Evolutionary conservation across 2,888 invertebrate species (phyloP), one percentile per base, ranked within the genome.

Genomic region (Strigamia transsilvanica): DNA sequence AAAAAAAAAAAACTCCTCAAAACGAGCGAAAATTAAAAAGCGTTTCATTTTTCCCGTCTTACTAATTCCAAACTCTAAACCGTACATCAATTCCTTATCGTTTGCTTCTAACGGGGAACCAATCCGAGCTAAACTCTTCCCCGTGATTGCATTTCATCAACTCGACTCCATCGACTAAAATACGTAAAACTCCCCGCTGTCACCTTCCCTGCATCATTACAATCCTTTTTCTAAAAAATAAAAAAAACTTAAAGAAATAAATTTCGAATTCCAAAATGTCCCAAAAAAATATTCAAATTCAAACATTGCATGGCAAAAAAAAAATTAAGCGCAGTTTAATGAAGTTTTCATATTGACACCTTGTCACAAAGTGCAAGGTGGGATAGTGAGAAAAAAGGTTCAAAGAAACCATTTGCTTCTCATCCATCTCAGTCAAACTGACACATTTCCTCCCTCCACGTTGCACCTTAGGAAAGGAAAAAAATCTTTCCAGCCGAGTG

Each of bases 401-500:
- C 18, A 61, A 61, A 61, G 21, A 61, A 61, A 61, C 61, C 61
- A 61, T 61, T 61, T 61, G 42, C 42, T n/a, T 51, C 51, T 15
- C 66, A 27, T 66, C 27, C 66, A 66, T 66, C 66, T 66, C 66
- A 66, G 23, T 66, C 66, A 23, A 66, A 27, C 23, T 27, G 66
- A 27, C 66, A 27, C 61, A 15, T 61, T 61, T 42, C 15, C 42
- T 42, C 42, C 42, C 12, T 42, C 12, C 42, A 42, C 42, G 51
- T 51, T 51, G 3, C 66, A 27, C 23, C 32, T 51, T 2, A 51
- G 10, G n/a, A 51, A 51, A 66, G 21, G 13, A 66, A 66, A 66
- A 66, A 66, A 23, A 12, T 15, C 61, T 21, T 61, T 21, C 18
- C 61, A 61, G 21, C n/a, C 61, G 18, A 42, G 42, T 42, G 42